Conservation (phyloP, 1,140 invertebrate species). For the Epicauta chinensis region DNA sequence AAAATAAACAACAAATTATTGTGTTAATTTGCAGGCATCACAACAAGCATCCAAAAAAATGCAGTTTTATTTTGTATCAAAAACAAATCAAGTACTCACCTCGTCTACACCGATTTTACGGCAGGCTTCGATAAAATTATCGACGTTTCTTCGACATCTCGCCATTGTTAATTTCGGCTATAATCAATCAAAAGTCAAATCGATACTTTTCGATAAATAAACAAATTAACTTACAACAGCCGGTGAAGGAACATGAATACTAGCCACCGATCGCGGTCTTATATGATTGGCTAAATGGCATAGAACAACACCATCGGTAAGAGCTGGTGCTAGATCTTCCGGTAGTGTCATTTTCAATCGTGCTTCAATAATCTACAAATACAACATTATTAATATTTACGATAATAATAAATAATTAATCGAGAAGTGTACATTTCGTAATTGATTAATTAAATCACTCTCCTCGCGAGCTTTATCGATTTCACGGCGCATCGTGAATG, state of each 20-base stretch:
- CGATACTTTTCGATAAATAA: background rate
- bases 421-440: constrained; percentile 64
- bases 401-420: background rate
- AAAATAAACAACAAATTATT: background rate
- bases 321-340: constrained; percentile 75
- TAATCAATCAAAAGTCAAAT: constrained; percentile 35
- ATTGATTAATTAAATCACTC: constrained; percentile 74
- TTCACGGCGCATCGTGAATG: constrained; percentile 87
- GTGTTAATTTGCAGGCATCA: constrained; percentile 6
- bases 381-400: constrained; percentile 1
- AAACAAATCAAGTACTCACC: constrained; percentile 56
- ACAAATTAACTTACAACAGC: constrained; percentile 68
- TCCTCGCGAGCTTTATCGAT: constrained; percentile 87
- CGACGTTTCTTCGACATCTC: constrained; percentile 87
- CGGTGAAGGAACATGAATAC: constrained; percentile 90
- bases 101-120: constrained; percentile 88
- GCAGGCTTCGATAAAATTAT: constrained; percentile 93
- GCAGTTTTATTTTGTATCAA: constrained; percentile 3
- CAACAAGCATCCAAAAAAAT: constrained; percentile 15
- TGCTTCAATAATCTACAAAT: constrained; percentile 77
- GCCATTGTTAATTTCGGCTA: constrained; percentile 92
- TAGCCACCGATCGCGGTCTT: constrained; percentile 79
- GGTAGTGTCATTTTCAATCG: constrained; percentile 84
- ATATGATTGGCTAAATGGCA: constrained; percentile 93
- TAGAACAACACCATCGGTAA: constrained; percentile 86